These are phyloP conservation scores for Drosophila affinis DNA, from an alignment of 2,888 invertebrate genomes.

Conservation along the genomic window DNA sequence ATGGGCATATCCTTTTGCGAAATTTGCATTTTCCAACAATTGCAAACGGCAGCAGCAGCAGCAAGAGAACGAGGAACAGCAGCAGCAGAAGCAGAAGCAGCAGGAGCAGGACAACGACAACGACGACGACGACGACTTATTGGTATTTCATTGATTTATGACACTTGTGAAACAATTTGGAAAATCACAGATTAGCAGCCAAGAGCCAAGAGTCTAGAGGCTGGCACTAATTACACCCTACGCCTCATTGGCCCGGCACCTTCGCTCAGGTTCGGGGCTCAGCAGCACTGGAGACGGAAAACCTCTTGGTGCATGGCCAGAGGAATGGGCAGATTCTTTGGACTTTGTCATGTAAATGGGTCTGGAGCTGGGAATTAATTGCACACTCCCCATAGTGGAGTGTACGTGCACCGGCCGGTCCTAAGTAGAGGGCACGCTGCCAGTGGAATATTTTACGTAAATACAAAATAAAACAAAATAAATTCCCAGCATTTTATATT, in stretches of 20 bases:
- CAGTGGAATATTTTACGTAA: background rate
- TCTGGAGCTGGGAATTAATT: slow-evolving; percentile 35
- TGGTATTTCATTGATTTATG: slow-evolving; percentile 83
- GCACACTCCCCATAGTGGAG: slow-evolving; percentile 14
- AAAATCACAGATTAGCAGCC: slow-evolving; percentile 82
- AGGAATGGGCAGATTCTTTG: background rate
- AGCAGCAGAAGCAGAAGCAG: slow-evolving; percentile 10
- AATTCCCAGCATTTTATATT: slow-evolving; percentile 3
- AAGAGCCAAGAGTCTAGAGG: slow-evolving; percentile 24
- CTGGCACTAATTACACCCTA: slow-evolving; percentile 73
- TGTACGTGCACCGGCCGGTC: background rate
- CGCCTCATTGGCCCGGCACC: slow-evolving; percentile 53
- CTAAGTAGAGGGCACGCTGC: slow-evolving; percentile 53
- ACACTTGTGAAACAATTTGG: slow-evolving; percentile 82
- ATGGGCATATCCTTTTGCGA: slow-evolving; percentile 75
- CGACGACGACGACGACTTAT: slow-evolving; percentile 76
- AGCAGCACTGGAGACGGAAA: background rate
- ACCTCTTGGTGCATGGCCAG: background rate
- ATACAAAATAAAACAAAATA: slow-evolving; percentile 20
- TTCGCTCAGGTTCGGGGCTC: background rate
- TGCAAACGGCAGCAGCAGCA: slow-evolving; percentile 54
- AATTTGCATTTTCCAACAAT: slow-evolving; percentile 81
- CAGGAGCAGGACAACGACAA: slow-evolving; percentile 23
- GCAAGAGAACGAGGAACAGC: slow-evolving; percentile 11
- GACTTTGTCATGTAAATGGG: slow-evolving; percentile 65